A percentile compares a stretch with the other conserved stretches of the same genome.
phyloP scores from a whole-genome alignment of 2,888 invertebrate species.

The Syritta pipiens region DNA sequence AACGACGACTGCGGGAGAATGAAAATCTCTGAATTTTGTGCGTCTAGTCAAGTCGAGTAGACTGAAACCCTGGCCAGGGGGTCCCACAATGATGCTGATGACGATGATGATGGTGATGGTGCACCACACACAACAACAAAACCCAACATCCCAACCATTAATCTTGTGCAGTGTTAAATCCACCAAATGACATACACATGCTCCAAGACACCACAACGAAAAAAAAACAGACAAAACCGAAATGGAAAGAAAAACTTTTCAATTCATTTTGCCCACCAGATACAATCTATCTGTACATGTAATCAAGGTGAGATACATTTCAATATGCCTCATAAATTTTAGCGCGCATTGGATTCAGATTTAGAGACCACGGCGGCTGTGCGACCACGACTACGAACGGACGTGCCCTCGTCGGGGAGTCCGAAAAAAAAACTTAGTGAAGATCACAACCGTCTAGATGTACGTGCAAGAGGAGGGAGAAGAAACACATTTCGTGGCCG shows the following conservation, averaged over 20 bases:
- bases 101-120: slow-evolving; percentile 60
- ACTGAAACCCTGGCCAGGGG: slow-evolving; percentile 47
- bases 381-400: slow-evolving; percentile 20
- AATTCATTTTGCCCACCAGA: slow-evolving; percentile 68
- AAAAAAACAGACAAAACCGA: slow-evolving; percentile 15
- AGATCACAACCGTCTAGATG: slow-evolving; percentile 66
- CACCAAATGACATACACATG: slow-evolving; percentile 69
- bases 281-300: slow-evolving; percentile 70
- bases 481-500: slow-evolving; percentile 42
- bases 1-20: neutral
- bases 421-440: slow-evolving; percentile 46
- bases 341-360: slow-evolving; percentile 67
- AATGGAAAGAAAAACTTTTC: slow-evolving; percentile 44
- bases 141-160: slow-evolving; percentile 64
- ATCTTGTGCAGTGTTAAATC: slow-evolving; percentile 68
- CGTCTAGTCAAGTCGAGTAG: slow-evolving; percentile 54
- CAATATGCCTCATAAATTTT: slow-evolving; percentile 77
- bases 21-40: slow-evolving; percentile 31
- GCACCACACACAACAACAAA: slow-evolving; percentile 62
- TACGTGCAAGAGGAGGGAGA: slow-evolving; percentile 1
- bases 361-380: slow-evolving; percentile 33
- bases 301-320: slow-evolving; percentile 78
- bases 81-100: slow-evolving; percentile 62
- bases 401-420: slow-evolving; percentile 44
- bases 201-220: slow-evolving; percentile 37